Evolutionary conservation across 2,113 vertebrate species (phyloP).

Genomic region (Podocnemis expansa): DNA sequence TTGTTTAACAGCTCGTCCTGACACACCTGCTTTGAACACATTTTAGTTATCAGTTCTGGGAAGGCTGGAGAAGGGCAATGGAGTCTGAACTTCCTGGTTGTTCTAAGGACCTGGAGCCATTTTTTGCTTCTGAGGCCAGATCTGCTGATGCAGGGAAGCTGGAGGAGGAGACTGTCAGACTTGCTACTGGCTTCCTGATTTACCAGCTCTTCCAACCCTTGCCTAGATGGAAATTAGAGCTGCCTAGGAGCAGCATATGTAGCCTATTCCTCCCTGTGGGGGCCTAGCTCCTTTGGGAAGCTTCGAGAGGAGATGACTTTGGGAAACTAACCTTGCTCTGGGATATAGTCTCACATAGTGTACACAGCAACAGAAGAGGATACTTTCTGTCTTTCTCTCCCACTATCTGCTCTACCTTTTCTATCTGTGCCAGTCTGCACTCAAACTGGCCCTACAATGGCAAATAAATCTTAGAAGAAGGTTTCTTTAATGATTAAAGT

Average conservation of each 20-base stretch:
- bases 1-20: too few relatives aligned
- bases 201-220: too few relatives aligned
- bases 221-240: too few relatives aligned
- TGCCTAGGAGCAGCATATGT: too few relatives aligned
- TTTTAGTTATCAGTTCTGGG: not conserved
- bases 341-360: not conserved
- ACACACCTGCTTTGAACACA: too few relatives aligned
- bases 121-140: too few relatives aligned
- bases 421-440: not conserved
- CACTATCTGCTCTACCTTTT: accelerated
- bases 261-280: too few relatives aligned
- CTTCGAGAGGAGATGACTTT: not conserved
- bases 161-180: too few relatives aligned
- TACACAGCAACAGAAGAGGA: not conserved
- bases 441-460: not conserved
- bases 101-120: too few relatives aligned
- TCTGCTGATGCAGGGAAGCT: too few relatives aligned
- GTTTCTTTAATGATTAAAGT: conserved; percentile 77
- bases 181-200: too few relatives aligned
- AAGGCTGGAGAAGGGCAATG: not conserved
- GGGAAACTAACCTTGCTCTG: not conserved
- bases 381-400: accelerated
- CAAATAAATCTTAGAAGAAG: conserved; percentile 58
- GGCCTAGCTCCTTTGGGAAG: not conserved
- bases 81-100: too few relatives aligned